phyloP scores from a whole-genome alignment of 30 jellyfish, hydroid and myxozoan species.

The Chironex yamaguchii region DNA sequence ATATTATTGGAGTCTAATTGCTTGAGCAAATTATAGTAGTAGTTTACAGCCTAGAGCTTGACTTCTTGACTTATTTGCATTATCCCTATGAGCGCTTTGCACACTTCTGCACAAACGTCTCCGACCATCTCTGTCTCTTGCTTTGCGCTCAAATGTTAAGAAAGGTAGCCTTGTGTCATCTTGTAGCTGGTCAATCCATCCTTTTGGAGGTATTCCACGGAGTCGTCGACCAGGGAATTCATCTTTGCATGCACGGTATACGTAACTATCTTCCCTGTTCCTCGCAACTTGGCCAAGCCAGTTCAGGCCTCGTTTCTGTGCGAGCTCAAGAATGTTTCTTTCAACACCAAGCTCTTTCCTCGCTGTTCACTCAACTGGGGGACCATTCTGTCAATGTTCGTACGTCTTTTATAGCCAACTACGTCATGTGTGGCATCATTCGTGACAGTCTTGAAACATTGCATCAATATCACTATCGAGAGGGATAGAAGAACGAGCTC shows the following conservation, averaged over 20 bases:
- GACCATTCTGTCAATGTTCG: neutral
- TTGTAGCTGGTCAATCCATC: neutral
- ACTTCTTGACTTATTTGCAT: neutral
- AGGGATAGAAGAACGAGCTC: neutral
- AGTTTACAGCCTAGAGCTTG: no score
- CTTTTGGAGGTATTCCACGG: neutral
- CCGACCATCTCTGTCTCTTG: neutral
- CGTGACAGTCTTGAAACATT: slow-evolving; percentile 1
- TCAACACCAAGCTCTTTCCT: slow-evolving; percentile 15
- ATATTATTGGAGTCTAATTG: no score
- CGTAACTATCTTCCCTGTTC: neutral
- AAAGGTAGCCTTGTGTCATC: neutral
- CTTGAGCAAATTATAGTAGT: no score
- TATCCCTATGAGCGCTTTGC: neutral
- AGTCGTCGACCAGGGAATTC: neutral
- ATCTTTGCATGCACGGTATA: neutral
- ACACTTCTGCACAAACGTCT: neutral
- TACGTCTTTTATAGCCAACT: slow-evolving; percentile 36
- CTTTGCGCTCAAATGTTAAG: neutral
- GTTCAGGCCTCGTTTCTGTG: no score
- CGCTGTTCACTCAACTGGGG: neutral
- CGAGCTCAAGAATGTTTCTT: neutral
- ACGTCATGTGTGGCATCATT: slow-evolving; percentile 10
- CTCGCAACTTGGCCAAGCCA: no score
- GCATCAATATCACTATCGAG: slow-evolving; percentile 8